These are phyloP conservation scores for Penaeus japonicus DNA, from an alignment of 1,140 invertebrate species.

Conservation along the genomic window DNA sequence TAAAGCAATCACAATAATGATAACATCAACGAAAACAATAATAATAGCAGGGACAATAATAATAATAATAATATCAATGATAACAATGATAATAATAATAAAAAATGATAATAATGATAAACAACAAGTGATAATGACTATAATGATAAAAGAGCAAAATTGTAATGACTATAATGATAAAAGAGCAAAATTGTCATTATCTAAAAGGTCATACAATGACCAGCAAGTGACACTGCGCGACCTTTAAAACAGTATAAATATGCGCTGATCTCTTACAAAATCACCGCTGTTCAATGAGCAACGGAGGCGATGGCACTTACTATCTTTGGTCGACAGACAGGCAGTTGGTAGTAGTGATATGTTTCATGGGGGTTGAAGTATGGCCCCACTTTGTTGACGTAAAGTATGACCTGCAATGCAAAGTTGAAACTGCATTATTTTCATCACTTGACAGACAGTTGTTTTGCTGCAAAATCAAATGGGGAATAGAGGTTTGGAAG, in stretches of 20 bases:
- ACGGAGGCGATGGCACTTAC: constrained; percentile 59
- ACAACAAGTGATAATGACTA: too few relatives aligned
- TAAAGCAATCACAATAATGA: too few relatives aligned
- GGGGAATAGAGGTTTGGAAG: too few relatives aligned
- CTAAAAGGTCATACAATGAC: too few relatives aligned
- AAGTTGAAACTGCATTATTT: not conserved
- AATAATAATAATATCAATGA: not conserved
- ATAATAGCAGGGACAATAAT: not conserved
- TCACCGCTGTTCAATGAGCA: not conserved
- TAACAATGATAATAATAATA: not conserved
- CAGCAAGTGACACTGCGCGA: not conserved
- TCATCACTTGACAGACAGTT: not conserved
- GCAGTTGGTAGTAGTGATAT: constrained; percentile 69
- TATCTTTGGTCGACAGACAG: constrained; percentile 68
- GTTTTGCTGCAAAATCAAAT: not conserved
- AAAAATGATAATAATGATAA: too few relatives aligned
- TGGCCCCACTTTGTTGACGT: constrained; percentile 71
- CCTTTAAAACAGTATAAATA: not conserved
- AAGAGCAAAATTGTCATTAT: constrained; percentile 4
- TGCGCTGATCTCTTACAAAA: not conserved
- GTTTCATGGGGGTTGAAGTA: constrained; percentile 71
- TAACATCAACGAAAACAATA: too few relatives aligned
- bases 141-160: not conserved
- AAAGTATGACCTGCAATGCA: constrained; percentile 64
- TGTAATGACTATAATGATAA: too few relatives aligned